These are phyloP conservation scores for Mirza zaza DNA, from an alignment of 2,113 vertebrate genomes.

Conservation along the genomic window DNA sequence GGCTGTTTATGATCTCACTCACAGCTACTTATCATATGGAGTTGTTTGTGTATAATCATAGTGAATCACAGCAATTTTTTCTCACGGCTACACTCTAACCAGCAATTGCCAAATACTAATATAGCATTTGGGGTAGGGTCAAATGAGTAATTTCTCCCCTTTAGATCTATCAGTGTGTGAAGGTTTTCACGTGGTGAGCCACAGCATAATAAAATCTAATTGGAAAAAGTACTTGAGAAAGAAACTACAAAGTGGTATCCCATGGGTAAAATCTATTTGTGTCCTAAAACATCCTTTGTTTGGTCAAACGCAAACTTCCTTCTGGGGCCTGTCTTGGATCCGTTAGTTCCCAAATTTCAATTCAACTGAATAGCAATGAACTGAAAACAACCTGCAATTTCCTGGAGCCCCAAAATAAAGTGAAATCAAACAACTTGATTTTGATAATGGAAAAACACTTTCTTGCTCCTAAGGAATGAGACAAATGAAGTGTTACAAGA, in stretches of 20 bases:
- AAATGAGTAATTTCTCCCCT: not conserved
- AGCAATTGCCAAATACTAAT: constrained; percentile 34
- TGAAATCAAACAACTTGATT: constrained; percentile 48
- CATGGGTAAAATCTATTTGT: not conserved
- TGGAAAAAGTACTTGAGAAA: constrained; percentile 21
- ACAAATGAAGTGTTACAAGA: constrained; percentile 24
- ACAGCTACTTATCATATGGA: not conserved
- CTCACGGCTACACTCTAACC: not conserved
- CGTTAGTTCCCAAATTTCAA: not conserved
- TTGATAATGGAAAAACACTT: constrained; percentile 31
- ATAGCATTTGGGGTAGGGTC: not conserved
- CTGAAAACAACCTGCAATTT: constrained; percentile 56
- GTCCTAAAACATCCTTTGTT: constrained; percentile 13
- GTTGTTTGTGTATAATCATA: not conserved
- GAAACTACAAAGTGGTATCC: not conserved
- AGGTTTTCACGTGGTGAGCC: not conserved
- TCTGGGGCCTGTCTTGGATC: not conserved
- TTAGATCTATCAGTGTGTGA: not conserved
- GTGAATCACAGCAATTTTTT: not conserved
- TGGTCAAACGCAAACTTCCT: not conserved
- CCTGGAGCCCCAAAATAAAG: not conserved
- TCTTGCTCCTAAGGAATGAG: not conserved
- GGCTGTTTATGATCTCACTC: constrained; percentile 35
- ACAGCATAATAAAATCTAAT: constrained; percentile 2
- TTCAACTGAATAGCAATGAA: constrained; percentile 9